Conservation (phyloP, 2,113 vertebrate genomes). For the Poecilia latipinna region DNA sequence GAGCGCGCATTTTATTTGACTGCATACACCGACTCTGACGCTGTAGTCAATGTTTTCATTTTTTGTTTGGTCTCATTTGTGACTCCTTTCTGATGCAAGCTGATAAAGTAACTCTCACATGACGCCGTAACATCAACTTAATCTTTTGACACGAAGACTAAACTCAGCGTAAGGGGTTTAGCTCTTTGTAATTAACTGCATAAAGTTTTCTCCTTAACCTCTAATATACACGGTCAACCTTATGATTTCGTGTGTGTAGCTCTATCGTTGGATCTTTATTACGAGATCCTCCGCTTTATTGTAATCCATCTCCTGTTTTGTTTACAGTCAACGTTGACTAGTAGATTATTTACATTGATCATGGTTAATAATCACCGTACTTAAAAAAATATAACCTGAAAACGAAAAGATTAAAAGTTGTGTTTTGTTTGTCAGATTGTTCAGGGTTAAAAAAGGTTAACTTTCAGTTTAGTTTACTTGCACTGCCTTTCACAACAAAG, state of each 20-base stretch:
- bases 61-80: not conserved
- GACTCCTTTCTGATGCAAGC: not conserved
- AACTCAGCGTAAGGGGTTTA: slow-evolving; percentile 2
- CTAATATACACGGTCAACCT: not conserved
- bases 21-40: not conserved
- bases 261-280: not conserved
- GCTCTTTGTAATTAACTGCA: slow-evolving; percentile 1
- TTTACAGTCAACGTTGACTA: not conserved
- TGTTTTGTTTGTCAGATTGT: not conserved
- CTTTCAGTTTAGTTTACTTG: not conserved
- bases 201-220: not conserved
- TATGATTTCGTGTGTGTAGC: not conserved
- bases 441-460: not conserved
- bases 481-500: not conserved
- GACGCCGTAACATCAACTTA: slow-evolving; percentile 6
- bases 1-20: slow-evolving; percentile 42
- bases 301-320: not conserved
- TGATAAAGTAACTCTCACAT: not conserved
- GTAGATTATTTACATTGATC: not conserved
- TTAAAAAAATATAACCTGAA: not conserved
- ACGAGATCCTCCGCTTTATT: not conserved
- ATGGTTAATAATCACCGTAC: not conserved
- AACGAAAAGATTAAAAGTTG: not conserved
- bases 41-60: rapidly evolving
- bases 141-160: not conserved